These are phyloP conservation scores for Phrynosoma blainvillii DNA, from an alignment of 2,113 vertebrate species.

Conservation along the genomic window DNA sequence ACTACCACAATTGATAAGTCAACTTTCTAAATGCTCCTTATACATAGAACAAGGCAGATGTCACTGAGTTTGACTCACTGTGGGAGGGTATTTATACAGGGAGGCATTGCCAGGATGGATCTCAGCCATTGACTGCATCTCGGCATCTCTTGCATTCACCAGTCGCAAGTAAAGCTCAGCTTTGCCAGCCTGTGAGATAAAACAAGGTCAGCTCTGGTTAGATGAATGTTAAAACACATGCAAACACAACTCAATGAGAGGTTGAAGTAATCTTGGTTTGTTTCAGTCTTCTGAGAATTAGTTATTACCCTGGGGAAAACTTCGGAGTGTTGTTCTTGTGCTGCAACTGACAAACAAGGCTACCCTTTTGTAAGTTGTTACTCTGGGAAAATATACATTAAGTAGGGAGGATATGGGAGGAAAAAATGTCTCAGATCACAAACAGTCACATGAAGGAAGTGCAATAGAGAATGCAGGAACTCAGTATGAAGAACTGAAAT, in stretches of 20 bases:
- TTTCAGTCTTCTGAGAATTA: neutral
- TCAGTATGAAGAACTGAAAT: neutral
- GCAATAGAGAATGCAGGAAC: neutral
- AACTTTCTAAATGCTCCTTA: neutral
- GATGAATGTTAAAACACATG: neutral
- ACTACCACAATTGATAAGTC: neutral
- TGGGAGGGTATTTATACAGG: conserved; percentile 73
- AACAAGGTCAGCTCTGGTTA: neutral
- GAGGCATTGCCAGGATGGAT: conserved; percentile 63
- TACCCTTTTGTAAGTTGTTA: neutral
- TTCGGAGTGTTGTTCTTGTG: neutral
- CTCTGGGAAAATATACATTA: neutral
- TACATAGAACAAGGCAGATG: neutral
- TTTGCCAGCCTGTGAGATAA: conserved; percentile 67
- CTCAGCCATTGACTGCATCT: conserved; percentile 66
- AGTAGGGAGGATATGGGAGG: neutral
- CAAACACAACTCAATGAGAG: neutral
- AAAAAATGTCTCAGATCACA: neutral
- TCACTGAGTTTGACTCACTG: conserved; percentile 56
- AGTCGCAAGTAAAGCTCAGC: conserved; percentile 79
- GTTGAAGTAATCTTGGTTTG: neutral
- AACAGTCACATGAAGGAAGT: neutral
- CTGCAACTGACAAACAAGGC: neutral
- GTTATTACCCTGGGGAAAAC: neutral
- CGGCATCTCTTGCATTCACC: conserved; percentile 77